Conservation (phyloP, 2,888 invertebrate genomes). For the Cheiracanthium punctorium region DNA sequence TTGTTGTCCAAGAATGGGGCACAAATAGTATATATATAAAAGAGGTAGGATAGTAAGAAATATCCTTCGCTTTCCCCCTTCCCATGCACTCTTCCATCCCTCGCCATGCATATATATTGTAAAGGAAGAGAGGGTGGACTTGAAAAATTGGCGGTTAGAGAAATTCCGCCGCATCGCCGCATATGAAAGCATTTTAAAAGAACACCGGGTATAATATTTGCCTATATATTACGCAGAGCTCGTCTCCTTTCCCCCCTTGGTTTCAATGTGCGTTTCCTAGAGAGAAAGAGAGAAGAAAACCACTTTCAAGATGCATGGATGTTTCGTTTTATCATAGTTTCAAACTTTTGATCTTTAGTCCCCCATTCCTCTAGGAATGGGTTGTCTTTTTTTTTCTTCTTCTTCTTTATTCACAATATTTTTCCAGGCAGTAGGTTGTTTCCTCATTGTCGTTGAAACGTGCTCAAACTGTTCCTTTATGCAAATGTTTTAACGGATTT, state of each 20-base stretch:
- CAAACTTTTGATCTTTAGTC: constrained; percentile 57
- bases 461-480: constrained; percentile 55
- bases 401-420: not conserved
- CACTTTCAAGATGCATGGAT: constrained; percentile 58
- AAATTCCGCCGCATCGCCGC: constrained; percentile 50
- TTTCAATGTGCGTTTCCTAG: constrained; percentile 36
- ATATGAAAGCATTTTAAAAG: constrained; percentile 64
- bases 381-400: not conserved
- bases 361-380: constrained; percentile 29
- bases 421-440: constrained; percentile 35
- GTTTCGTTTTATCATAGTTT: constrained; percentile 66
- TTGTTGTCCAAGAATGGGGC: constrained; percentile 54
- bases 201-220: constrained; percentile 50
- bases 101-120: constrained; percentile 27
- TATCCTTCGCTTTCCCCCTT: constrained; percentile 49
- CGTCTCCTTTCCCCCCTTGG: constrained; percentile 9
- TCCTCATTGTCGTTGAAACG: constrained; percentile 56
- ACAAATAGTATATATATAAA: constrained; percentile 31
- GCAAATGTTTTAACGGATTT: constrained; percentile 64
- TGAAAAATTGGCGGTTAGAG: constrained; percentile 68
- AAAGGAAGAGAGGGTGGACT: constrained; percentile 42
- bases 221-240: constrained; percentile 51
- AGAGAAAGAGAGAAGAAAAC: constrained; percentile 48
- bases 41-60: constrained; percentile 47
- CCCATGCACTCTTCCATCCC: not conserved